Evolutionary conservation across 2,113 vertebrate genomes (phyloP).

Genomic region (Actenoides lindsayi): DNA sequence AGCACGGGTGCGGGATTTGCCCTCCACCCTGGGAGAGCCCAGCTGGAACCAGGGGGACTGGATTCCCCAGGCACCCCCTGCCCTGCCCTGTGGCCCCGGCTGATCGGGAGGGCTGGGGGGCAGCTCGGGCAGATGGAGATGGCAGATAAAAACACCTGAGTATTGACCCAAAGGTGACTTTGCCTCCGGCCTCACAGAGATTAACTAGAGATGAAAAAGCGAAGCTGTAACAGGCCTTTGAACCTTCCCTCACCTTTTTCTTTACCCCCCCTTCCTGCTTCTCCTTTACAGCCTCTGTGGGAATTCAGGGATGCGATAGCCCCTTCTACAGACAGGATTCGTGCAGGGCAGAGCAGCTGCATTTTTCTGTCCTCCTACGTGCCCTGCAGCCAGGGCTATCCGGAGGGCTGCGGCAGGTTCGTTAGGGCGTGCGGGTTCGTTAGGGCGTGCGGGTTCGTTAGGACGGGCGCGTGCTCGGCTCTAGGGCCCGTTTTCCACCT

Average conservation of each 20-base stretch:
- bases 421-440: accelerated
- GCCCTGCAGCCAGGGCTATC: accelerated
- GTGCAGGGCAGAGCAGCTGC: accelerated
- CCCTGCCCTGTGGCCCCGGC: neutral
- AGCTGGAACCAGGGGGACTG: neutral
- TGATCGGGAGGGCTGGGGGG: neutral
- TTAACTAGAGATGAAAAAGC: slow-evolving; percentile 53
- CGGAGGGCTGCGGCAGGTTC: neutral
- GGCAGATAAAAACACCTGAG: slow-evolving; percentile 70
- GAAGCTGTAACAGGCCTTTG: slow-evolving; percentile 19
- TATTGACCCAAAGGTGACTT: slow-evolving; percentile 64
- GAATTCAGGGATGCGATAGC: neutral
- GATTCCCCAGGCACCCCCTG: neutral
- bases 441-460: accelerated
- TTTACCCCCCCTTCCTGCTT: neutral
- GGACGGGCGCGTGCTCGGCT: neutral
- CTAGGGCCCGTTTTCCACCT: neutral
- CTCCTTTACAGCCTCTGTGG: neutral
- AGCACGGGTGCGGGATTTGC: neutral
- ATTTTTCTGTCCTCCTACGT: accelerated
- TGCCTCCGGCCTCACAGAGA: slow-evolving; percentile 50
- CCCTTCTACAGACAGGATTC: neutral
- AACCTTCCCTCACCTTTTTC: slow-evolving; percentile 48
- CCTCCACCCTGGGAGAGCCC: neutral
- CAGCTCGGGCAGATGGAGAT: slow-evolving; percentile 26